These are phyloP conservation scores for Alentia gelatinosa DNA, from an alignment of 2,888 invertebrate species.

Conservation along the genomic window DNA sequence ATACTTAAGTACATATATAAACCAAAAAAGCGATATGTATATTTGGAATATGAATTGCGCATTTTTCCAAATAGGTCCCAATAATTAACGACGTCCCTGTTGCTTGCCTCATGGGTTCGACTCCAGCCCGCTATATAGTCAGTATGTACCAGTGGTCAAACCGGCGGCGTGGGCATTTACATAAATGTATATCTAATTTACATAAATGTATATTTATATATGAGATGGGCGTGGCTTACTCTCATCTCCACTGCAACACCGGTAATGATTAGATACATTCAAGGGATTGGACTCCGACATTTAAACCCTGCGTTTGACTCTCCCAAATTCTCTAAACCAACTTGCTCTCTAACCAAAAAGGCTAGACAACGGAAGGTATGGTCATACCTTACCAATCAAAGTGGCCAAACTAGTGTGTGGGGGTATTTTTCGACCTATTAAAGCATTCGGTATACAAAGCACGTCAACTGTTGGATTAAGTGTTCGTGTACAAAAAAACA, in stretches of 20 bases:
- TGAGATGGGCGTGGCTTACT: constrained; percentile 17
- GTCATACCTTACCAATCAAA: neutral
- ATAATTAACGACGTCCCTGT: neutral
- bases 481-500: neutral
- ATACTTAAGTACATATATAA: constrained; percentile 5
- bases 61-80: constrained; percentile 31
- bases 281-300: neutral
- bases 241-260: neutral
- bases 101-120: neutral
- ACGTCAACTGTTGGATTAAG: neutral
- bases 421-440: constrained; percentile 25
- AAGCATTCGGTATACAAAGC: constrained; percentile 29
- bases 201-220: constrained; percentile 17
- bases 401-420: neutral
- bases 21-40: constrained; percentile 27
- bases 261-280: neutral
- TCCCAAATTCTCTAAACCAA: neutral
- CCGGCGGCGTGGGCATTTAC: neutral
- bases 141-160: neutral
- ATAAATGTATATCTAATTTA: neutral
- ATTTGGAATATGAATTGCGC: constrained; percentile 28
- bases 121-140: neutral
- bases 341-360: neutral
- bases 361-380: neutral
- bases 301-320: neutral